Percentiles rank a stretch among this genome's conserved stretches.
Conservation (phyloP, 2,797 vertebrate genomes). For the Xiphophorus birchmanni region DNA sequence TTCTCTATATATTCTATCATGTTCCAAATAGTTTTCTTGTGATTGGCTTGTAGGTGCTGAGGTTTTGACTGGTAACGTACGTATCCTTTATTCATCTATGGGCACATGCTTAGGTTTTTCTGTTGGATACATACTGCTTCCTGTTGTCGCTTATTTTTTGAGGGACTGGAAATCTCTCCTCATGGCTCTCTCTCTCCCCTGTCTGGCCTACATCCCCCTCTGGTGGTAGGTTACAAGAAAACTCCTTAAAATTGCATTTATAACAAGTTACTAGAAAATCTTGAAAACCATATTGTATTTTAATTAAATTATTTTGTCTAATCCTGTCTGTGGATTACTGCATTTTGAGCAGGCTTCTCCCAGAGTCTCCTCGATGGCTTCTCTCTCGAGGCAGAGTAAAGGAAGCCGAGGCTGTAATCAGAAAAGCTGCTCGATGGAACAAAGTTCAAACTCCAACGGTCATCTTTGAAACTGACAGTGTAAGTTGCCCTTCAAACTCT, state of each 20-base stretch:
- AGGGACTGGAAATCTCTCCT: constrained; percentile 86
- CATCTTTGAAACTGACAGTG: constrained; percentile 54
- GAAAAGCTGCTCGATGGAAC: constrained; percentile 73
- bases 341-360: constrained; percentile 67
- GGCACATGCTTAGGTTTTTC: constrained; percentile 84
- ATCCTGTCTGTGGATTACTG: background rate
- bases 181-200: constrained; percentile 79
- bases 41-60: constrained; percentile 81
- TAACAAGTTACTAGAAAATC: background rate
- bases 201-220: constrained; percentile 77
- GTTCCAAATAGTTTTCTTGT: background rate
- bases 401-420: constrained; percentile 72
- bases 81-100: constrained; percentile 84
- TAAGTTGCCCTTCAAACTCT: constrained; percentile 22
- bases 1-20: background rate
- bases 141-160: constrained; percentile 86
- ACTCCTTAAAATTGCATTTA: background rate
- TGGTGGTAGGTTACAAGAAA: constrained; percentile 83
- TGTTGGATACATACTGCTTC: constrained; percentile 87
- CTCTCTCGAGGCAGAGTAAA: constrained; percentile 66
- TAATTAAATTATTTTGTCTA: background rate
- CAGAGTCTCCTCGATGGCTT: constrained; percentile 81
- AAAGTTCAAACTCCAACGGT: constrained; percentile 60
- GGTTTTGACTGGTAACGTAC: constrained; percentile 83
- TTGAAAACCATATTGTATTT: background rate